Evolutionary conservation across 1,140 invertebrate species (phyloP).

Genomic region (Littorina saxatilis): DNA sequence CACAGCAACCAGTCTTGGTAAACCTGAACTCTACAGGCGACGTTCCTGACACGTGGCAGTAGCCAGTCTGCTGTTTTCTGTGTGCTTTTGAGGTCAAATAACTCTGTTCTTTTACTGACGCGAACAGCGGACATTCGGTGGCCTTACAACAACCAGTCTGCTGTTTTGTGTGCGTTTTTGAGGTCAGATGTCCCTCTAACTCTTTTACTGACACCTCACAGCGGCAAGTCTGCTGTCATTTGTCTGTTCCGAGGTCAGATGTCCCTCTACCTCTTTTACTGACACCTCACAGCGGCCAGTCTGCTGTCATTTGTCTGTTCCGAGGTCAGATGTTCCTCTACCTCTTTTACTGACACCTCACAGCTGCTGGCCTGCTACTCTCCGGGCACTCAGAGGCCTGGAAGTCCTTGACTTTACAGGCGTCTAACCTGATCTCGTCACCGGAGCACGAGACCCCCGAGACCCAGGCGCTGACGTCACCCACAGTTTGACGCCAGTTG

Average conservation of each 20-base stretch:
- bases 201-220: not conserved
- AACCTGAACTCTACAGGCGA: no score
- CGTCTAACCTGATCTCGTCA: slow-evolving; percentile 82
- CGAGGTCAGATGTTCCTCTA: not conserved
- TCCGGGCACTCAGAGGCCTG: slow-evolving; percentile 22
- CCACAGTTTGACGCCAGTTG: slow-evolving; percentile 19
- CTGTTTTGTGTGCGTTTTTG: not conserved
- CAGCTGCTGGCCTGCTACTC: slow-evolving; percentile 29
- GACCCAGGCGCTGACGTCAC: slow-evolving; percentile 84
- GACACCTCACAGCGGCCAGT: not conserved
- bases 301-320: not conserved
- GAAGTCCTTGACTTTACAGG: slow-evolving; percentile 87
- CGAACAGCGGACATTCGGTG: no score
- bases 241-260: not conserved
- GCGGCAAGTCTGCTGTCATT: not conserved
- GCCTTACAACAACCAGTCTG: no score
- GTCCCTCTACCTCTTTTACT: not conserved
- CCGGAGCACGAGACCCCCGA: slow-evolving; percentile 92
- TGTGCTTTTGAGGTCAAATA: no score
- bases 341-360: slow-evolving; percentile 46
- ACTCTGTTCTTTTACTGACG: no score
- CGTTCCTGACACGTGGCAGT: no score
- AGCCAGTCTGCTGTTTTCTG: no score
- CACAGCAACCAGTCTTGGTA: no score
- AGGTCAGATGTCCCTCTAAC: not conserved